These are phyloP conservation scores for Trachelus stipa DNA, from an alignment of 2,888 invertebrate species.

Conservation along the genomic window DNA sequence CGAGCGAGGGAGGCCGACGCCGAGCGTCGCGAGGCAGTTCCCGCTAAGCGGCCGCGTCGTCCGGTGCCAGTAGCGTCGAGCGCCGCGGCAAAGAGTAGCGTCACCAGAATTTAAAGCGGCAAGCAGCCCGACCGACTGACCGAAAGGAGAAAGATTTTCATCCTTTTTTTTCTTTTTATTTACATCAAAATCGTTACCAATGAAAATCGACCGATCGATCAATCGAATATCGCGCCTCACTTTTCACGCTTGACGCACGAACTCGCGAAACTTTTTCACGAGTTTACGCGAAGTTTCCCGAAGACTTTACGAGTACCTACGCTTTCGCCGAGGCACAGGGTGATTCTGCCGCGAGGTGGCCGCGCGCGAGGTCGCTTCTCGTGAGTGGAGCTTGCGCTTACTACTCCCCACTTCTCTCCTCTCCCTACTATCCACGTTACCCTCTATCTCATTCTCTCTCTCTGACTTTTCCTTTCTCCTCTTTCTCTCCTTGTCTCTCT, in stretches of 20 bases:
- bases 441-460: constrained; percentile 22
- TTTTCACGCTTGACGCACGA: constrained; percentile 31
- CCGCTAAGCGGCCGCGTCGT: constrained; percentile 64
- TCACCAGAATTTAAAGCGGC: neutral
- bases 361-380: constrained; percentile 1
- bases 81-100: constrained; percentile 16
- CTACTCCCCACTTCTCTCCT: constrained; percentile 24
- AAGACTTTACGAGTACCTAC: neutral
- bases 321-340: constrained; percentile 1
- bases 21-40: constrained; percentile 55
- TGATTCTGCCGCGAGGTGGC: neutral
- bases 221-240: constrained; percentile 15
- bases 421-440: constrained; percentile 14
- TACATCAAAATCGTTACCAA: neutral
- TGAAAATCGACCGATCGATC: neutral
- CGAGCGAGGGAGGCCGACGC: constrained; percentile 33
- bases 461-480: constrained; percentile 18
- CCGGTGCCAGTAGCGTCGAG: constrained; percentile 51
- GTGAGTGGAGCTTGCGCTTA: constrained; percentile 29
- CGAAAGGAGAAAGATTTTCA: neutral
- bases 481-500: constrained; percentile 6
- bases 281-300: constrained; percentile 24
- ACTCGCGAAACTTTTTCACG: constrained; percentile 33
- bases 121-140: neutral
- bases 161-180: neutral